Evolutionary conservation across 2,113 vertebrate species (phyloP), one percentile per base, ranked within the genome.

Genomic region (Phalacrocorax brasilianus): DNA sequence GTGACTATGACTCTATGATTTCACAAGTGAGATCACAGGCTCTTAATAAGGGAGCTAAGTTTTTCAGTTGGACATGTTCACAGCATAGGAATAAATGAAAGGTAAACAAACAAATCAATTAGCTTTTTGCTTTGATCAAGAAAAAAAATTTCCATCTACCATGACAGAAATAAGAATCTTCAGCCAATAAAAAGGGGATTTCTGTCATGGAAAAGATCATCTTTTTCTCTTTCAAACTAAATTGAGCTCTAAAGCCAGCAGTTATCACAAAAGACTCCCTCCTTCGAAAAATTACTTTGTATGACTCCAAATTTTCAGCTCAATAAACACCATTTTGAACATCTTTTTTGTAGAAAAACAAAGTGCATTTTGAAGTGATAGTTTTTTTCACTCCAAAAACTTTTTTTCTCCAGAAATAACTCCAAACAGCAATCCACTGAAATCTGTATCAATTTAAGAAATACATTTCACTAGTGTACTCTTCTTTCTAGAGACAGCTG

Each of bases 381-480:
- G 17, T n/a, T 79, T 96, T 94, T 94, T 94, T 90, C 26, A 66
- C 21, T 93, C 52, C 3, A 3, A 66, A 90, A 90, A 66, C 13
- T 1, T 22, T 66, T 78, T 86, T 95, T 72, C 40, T 80, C 33
- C 12, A 40, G 73, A 78, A 92, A 73, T 83, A 72, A n/a, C 49
- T 70, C 53, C 50, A 73, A 86, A 70, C 7, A 77, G 32, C 75
- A 88, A 74, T 86, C 22, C 78, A 74, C 35, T 28, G 30, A 90
- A 95, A 92, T 95, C 63, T 94, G 67, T 62, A 80, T 90, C 59
- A 63, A 50, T 92, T 94, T 96, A 94, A 94, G 65, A 76, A 88
- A 80, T 50, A 63, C 24, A 38, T 89, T 95, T 93, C 68, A 63
- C 45, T 82, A 73, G 15, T 5, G 2, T 42, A 67, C 58, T 77